These are phyloP conservation scores for Cephus runcator DNA, from an alignment of 2,888 invertebrate genomes.

Conservation along the genomic window DNA sequence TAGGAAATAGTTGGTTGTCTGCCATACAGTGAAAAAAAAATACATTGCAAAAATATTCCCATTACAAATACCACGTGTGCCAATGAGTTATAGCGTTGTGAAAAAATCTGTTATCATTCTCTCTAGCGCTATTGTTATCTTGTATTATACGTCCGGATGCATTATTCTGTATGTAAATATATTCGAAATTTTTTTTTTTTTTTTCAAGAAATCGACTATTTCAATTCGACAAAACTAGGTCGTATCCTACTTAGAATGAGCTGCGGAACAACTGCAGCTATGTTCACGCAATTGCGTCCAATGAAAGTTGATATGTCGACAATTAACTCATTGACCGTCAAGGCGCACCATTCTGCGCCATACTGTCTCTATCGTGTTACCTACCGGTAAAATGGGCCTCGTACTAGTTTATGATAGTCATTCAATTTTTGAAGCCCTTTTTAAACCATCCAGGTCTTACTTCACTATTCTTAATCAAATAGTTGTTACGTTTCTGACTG, in stretches of 20 bases:
- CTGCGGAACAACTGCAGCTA: conserved; percentile 29
- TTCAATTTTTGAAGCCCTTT: background rate
- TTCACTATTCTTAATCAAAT: background rate
- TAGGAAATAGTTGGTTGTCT: conserved; percentile 38
- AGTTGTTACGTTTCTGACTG: background rate
- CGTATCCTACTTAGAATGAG: conserved; percentile 53
- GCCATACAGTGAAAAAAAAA: conserved; percentile 15
- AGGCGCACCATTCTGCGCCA: background rate
- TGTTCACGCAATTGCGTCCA: conserved; percentile 54
- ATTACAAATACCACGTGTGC: background rate
- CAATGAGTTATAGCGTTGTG: background rate
- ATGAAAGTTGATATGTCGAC: conserved; percentile 59
- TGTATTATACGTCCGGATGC: background rate
- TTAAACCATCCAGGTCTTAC: background rate
- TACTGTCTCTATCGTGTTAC: background rate
- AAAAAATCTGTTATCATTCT: background rate
- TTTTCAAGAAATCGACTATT: background rate
- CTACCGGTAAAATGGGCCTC: background rate
- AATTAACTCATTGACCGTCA: conserved; percentile 57
- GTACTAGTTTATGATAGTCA: background rate
- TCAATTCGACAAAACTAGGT: conserved; percentile 28
- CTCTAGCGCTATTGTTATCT: background rate
- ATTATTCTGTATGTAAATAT: background rate
- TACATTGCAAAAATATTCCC: background rate
- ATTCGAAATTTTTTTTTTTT: background rate